A percentile compares a stretch with the other conserved stretches of the same genome.
Evolutionary conservation across 2,797 vertebrate genomes (phyloP).

Genomic region (Poeciliopsis gracilis): DNA sequence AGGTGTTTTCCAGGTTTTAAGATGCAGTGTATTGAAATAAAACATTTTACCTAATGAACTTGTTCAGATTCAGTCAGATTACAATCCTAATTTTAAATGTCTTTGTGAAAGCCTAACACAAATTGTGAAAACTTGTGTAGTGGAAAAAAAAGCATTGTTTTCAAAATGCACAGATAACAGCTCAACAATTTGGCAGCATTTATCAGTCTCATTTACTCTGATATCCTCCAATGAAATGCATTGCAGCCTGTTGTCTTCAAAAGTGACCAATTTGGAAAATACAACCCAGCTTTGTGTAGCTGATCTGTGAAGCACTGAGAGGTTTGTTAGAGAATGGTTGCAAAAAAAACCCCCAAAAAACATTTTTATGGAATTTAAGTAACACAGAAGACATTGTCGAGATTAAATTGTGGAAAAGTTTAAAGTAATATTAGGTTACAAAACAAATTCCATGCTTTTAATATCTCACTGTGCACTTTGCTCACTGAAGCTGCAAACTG

Average conservation of each 20-base stretch:
- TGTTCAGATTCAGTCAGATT: not conserved
- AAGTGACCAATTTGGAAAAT: not conserved
- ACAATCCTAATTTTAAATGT: not conserved
- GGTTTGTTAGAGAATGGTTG: not conserved
- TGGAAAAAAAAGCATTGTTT: not conserved
- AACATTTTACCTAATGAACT: not conserved
- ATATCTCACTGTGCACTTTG: too few species aligned
- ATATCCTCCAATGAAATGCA: not conserved
- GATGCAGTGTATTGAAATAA: not conserved
- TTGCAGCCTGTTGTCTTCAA: not conserved
- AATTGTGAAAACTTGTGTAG: not conserved
- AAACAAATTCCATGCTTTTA: not conserved
- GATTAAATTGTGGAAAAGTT: not conserved
- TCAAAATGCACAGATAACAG: not conserved
- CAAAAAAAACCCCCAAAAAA: not conserved
- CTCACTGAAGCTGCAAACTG: not conserved
- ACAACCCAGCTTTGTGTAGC: not conserved
- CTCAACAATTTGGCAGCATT: not conserved
- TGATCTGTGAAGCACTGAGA: not conserved
- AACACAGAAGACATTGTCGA: not conserved
- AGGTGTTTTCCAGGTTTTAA: not conserved
- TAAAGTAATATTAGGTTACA: not conserved
- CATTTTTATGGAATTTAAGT: not conserved
- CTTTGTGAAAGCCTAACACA: not conserved
- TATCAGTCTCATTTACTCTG: not conserved